A percentile compares a stretch with the other conserved stretches of the same genome.
Conservation (phyloP, 1,140 invertebrate genomes). For the Eumaeus atala region DNA sequence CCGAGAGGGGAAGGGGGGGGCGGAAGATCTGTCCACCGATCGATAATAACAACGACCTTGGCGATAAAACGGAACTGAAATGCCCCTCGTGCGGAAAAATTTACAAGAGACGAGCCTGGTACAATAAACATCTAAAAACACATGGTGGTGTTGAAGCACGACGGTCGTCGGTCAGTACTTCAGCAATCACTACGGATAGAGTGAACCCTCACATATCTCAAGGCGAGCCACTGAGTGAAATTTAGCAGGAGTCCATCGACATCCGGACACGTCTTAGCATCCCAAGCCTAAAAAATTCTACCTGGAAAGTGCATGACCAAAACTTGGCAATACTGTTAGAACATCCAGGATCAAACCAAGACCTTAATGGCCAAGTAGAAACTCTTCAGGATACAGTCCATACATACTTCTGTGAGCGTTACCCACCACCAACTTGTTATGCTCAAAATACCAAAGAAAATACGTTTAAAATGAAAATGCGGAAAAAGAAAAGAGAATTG, state of each 20-base stretch:
- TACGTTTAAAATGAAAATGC: neutral
- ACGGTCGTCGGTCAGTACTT: neutral
- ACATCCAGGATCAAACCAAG: too few species aligned
- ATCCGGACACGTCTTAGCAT: constrained; percentile 1
- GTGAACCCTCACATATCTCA: neutral
- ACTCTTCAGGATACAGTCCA: too few species aligned
- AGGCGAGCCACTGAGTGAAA: neutral
- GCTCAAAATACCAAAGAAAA: too few species aligned
- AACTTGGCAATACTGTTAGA: too few species aligned
- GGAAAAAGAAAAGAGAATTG: neutral
- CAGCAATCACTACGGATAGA: neutral
- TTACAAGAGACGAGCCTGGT: constrained; percentile 8
- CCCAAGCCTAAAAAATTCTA: neutral
- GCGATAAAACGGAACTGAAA: neutral
- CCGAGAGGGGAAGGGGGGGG: constrained; percentile 1
- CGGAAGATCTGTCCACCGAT: neutral
- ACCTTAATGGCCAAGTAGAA: too few species aligned
- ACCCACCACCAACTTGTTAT: too few species aligned
- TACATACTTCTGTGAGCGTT: too few species aligned
- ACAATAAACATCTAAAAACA: neutral
- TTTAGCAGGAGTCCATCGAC: neutral
- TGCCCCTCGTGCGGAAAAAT: neutral
- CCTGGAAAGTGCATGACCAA: too few species aligned
- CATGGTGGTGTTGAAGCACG: too few species aligned
- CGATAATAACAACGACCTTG: neutral